Percentiles rank a stretch among this genome's conserved stretches.
phyloP scores from a whole-genome alignment of 1,140 invertebrate species.

The Penaeus chinensis region DNA sequence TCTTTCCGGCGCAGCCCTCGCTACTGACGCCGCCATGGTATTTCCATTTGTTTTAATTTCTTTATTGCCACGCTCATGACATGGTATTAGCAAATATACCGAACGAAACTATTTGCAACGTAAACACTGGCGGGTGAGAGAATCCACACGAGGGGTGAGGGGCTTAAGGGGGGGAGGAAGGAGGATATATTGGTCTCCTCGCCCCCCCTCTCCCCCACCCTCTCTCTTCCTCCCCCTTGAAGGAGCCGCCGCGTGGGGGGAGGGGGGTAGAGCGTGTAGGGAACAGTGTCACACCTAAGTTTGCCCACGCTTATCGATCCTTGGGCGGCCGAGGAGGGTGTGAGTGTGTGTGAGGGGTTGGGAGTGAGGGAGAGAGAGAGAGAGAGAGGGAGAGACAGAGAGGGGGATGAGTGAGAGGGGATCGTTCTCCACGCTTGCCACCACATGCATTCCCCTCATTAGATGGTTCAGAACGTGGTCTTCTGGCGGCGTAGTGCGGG shows the following conservation, averaged over 20 bases:
- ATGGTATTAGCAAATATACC: not conserved
- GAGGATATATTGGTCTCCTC: not conserved
- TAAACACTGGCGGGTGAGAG: not conserved
- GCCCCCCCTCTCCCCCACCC: slow-evolving; percentile 5
- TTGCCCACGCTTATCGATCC: slow-evolving; percentile 25
- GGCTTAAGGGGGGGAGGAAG: not conserved
- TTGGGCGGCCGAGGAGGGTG: not conserved
- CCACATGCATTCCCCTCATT: not conserved
- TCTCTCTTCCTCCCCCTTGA: slow-evolving; percentile 10
- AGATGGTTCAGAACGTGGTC: too few species aligned
- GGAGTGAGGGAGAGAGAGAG: not conserved
- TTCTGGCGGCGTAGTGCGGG: too few species aligned
- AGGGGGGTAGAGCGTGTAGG: slow-evolving; percentile 11
- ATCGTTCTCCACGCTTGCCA: too few species aligned
- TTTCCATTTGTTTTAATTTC: not conserved
- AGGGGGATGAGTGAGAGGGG: not conserved
- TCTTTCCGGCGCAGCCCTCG: not conserved
- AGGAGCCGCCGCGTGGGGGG: not conserved
- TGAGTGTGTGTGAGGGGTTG: not conserved
- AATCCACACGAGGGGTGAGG: not conserved
- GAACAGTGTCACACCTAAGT: slow-evolving; percentile 30
- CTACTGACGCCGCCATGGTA: too few species aligned
- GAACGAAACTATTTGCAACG: not conserved
- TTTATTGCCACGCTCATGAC: not conserved
- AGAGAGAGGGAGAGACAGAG: not conserved